Evolutionary conservation across 1,140 invertebrate species (phyloP).

Genomic region (Drosophila santomea): DNA sequence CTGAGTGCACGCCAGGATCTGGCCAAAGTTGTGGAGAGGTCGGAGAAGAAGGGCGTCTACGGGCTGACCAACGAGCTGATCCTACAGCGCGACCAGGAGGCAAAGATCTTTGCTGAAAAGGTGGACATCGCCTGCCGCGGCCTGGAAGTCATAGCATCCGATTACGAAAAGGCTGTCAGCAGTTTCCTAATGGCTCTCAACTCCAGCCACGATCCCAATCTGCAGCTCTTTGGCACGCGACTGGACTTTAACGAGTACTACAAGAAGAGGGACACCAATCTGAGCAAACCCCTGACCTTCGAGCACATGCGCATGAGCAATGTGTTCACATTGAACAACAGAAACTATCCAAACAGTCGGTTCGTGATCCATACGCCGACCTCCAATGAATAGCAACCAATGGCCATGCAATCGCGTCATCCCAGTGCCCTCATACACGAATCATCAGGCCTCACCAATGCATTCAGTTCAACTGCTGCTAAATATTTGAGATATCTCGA

Average conservation of each 20-base stretch:
- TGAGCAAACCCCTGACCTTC: conserved; percentile 91
- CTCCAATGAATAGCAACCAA: conserved; percentile 3
- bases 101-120: conserved; percentile 88
- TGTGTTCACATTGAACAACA: conserved; percentile 15
- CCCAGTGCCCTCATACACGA: conserved; percentile 8
- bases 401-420: neutral
- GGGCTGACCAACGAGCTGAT: conserved; percentile 86
- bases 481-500: conserved; percentile 7
- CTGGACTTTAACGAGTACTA: conserved; percentile 97
- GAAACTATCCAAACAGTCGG: neutral
- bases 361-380: neutral
- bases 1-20: conserved; percentile 85
- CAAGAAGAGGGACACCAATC: conserved; percentile 90
- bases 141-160: conserved; percentile 88
- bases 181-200: conserved; percentile 85
- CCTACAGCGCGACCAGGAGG: conserved; percentile 86
- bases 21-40: conserved; percentile 84
- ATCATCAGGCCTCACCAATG: neutral
- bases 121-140: conserved; percentile 87
- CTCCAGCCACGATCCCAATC: conserved; percentile 85
- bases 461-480: conserved; percentile 13
- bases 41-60: conserved; percentile 86
- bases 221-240: conserved; percentile 94
- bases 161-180: conserved; percentile 87
- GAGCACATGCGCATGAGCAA: conserved; percentile 88